These are phyloP conservation scores for Progne subis DNA, from an alignment of 2,113 vertebrate genomes.

Conservation along the genomic window DNA sequence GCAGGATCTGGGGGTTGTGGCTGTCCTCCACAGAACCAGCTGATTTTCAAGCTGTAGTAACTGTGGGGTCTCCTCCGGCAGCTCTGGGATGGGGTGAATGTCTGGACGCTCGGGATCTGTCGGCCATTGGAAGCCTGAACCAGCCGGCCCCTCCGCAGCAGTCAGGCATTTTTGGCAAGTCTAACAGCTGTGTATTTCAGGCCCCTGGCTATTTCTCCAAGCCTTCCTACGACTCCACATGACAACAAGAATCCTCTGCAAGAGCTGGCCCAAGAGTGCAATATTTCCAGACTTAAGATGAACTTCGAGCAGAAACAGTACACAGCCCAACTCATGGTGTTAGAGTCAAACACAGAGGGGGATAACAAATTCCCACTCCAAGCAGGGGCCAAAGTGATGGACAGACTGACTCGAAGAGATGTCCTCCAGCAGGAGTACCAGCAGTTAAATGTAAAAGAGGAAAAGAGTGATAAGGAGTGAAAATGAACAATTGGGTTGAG, in stretches of 20 bases:
- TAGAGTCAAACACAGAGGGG: neutral
- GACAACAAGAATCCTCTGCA: neutral
- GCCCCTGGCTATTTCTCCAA: neutral
- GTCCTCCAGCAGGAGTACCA: neutral
- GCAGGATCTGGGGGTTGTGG: neutral
- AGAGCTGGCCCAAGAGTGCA: neutral
- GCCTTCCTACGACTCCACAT: neutral
- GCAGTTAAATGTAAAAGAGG: neutral
- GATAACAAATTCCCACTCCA: neutral
- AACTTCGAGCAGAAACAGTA: neutral
- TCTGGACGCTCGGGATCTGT: neutral
- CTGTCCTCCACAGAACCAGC: slow-evolving; percentile 5
- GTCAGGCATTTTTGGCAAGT: neutral
- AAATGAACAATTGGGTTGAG: neutral
- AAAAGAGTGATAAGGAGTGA: neutral
- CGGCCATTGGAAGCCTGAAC: neutral
- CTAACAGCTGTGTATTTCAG: neutral
- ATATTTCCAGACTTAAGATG: neutral
- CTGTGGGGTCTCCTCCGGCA: neutral
- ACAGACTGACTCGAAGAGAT: neutral
- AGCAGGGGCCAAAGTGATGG: neutral
- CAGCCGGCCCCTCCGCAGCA: neutral
- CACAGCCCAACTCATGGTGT: rapidly evolving
- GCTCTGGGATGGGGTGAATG: neutral
- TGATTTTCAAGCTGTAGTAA: neutral